Conservation (phyloP, 1,140 invertebrate genomes). For the Drosophila sulfurigaster region DNA sequence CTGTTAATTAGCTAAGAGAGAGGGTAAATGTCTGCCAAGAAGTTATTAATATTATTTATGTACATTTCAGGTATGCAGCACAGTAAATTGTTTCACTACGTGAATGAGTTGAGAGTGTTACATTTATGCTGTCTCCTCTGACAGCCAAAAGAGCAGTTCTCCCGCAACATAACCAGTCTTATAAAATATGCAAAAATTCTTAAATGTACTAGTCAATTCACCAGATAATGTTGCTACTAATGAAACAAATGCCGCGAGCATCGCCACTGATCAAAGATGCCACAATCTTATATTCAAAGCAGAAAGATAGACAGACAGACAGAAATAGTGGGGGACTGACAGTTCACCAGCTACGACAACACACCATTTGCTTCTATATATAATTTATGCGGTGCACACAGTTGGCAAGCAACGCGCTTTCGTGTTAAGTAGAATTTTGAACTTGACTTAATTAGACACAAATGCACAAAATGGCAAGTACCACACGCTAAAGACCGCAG, state of each 20-base stretch:
- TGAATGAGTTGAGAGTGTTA: slow-evolving; percentile 48
- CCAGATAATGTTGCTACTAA: slow-evolving; percentile 31
- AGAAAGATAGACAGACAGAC: slow-evolving; percentile 20
- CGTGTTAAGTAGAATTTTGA: slow-evolving; percentile 70
- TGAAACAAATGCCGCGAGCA: slow-evolving; percentile 58
- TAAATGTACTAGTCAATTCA: slow-evolving; percentile 55
- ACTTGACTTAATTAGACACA: slow-evolving; percentile 75
- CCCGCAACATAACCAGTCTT: slow-evolving; percentile 37
- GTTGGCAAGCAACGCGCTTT: slow-evolving; percentile 52
- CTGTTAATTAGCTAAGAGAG: slow-evolving; percentile 3
- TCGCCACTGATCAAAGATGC: slow-evolving; percentile 16
- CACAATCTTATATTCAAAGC: not conserved
- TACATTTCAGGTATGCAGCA: slow-evolving; percentile 25
- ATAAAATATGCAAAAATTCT: slow-evolving; percentile 64
- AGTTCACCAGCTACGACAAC: slow-evolving; percentile 3
- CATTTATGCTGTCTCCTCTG: slow-evolving; percentile 46
- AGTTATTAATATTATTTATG: slow-evolving; percentile 81
- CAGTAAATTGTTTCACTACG: slow-evolving; percentile 60
- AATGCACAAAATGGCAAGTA: slow-evolving; percentile 65
- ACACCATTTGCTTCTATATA: slow-evolving; percentile 32
- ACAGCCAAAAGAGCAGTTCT: not conserved
- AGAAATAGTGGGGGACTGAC: slow-evolving; percentile 9
- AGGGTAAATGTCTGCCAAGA: slow-evolving; percentile 31
- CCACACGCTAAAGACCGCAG: slow-evolving; percentile 54
- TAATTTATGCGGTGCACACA: slow-evolving; percentile 69